Evolutionary conservation across 2,888 invertebrate species (phyloP).

Genomic region (Xanthorhoe spadicearia): DNA sequence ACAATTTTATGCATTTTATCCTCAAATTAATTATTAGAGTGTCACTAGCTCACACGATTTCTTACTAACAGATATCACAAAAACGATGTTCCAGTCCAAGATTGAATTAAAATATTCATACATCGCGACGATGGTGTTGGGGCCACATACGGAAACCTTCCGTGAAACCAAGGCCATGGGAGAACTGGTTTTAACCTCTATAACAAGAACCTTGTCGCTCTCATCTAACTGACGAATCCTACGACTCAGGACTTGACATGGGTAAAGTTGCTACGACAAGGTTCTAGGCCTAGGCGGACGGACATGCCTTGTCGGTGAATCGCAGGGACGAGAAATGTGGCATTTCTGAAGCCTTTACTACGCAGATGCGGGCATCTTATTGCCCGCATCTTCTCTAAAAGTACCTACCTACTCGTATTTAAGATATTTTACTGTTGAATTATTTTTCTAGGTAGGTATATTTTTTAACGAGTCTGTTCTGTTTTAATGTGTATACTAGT

Average conservation of each 20-base stretch:
- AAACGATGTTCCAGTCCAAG: not conserved
- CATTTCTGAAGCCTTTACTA: not conserved
- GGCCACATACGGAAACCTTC: constrained; percentile 73
- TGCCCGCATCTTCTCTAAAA: not conserved
- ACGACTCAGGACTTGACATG: constrained; percentile 1
- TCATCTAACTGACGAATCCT: constrained; percentile 5
- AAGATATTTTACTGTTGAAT: not conserved
- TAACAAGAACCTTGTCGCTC: constrained; percentile 29
- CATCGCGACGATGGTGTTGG: constrained; percentile 52
- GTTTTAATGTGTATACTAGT: too few relatives aligned
- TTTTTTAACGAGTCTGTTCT: too few relatives aligned
- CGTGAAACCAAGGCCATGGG: constrained; percentile 67
- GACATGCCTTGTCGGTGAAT: constrained; percentile 9
- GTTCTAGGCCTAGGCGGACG: constrained; percentile 11
- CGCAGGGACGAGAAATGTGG: constrained; percentile 17
- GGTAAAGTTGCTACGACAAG: constrained; percentile 15
- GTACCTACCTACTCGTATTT: too few relatives aligned
- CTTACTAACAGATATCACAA: not conserved
- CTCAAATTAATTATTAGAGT: too few relatives aligned
- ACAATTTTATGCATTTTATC: too few relatives aligned
- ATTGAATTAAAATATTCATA: constrained; percentile 39
- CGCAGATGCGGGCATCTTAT: not conserved
- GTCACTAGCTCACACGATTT: too few relatives aligned
- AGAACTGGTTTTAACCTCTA: constrained; percentile 69
- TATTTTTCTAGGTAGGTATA: too few relatives aligned